Evolutionary conservation across 2,113 vertebrate genomes (phyloP), one percentile per base, ranked within the genome.

Genomic region (Cryptomyrus ogoouensis): DNA sequence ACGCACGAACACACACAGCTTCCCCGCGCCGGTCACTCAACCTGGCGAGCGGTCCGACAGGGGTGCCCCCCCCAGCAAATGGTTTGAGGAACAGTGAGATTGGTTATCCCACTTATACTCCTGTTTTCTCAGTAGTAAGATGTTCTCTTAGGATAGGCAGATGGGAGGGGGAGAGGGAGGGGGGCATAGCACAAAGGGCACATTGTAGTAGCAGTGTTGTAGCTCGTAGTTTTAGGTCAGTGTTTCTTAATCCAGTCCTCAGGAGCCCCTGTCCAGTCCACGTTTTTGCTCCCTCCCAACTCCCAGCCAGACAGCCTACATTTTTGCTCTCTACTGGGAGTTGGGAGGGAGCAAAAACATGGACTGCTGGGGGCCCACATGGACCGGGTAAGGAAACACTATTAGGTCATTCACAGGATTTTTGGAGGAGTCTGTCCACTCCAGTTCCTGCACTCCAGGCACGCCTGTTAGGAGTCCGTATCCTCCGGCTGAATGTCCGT

Each of bases 151-250:
- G 50, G 24, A 42, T 35, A 84, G 24, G 19, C 39, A n/a, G 12
- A 50, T 35, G 9, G n/a, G 47, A 50, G 17, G 47, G 66, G 42
- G 21, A 5, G 17, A 27, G 62, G 17, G 17, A 39, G 35, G 35
- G 9, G 4, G 1, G 83, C 44, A 35, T 7, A 77, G 80, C 88
- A 74, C 21, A 89, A 74, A 53, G 46, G 58, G 42, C 77, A 52
- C 70, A 74, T 70, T 88, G 88, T 74, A 85, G 52, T 62, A 77
- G 89, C 89, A 80, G 88, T 90, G 90, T 89, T 84, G 90, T 89
- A 91, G 91, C 87, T 91, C 70, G 42, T 91, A 92, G 88, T 70
- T 91, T 88, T 90, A 93, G 91, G 42, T 42, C 31, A 90, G 62
- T 70, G n/a, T 70, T 70, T 70, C 27, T 70, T 12, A 70, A 70